phyloP scores from a whole-genome alignment of 2,797 vertebrate genomes.

The Diglossa cyanea region DNA sequence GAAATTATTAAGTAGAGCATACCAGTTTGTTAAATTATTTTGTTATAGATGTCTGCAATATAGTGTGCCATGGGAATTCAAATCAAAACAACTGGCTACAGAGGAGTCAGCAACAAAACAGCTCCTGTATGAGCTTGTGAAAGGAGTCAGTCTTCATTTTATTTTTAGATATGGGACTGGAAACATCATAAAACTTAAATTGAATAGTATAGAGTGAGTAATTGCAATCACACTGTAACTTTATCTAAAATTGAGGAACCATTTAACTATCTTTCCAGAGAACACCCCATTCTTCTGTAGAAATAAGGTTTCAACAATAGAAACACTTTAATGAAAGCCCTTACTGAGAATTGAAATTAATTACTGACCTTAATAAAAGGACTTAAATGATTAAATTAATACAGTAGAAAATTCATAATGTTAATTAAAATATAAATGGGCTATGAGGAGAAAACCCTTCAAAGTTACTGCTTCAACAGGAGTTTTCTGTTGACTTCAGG shows the following conservation, averaged over 20 bases:
- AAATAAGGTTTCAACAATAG: not conserved
- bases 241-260: not conserved
- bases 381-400: not conserved
- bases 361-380: not conserved
- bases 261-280: not conserved
- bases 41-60: not conserved
- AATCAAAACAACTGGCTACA: not conserved
- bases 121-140: not conserved
- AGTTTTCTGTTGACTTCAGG: not conserved
- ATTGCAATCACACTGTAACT: not conserved
- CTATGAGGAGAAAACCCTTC: not conserved
- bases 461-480: not conserved
- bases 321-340: not conserved
- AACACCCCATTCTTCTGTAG: not conserved
- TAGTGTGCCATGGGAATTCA: not conserved
- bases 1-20: not conserved
- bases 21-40: not conserved
- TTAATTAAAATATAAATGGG: slow-evolving; percentile 15
- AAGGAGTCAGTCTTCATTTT: not conserved
- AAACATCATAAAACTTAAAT: not conserved
- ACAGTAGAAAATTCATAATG: not conserved
- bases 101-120: not conserved
- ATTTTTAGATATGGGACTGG: not conserved
- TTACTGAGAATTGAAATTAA: not conserved
- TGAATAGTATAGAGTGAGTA: not conserved